A percentile compares a stretch with the other conserved stretches of the same genome.
These are phyloP conservation scores for Rhinoderma darwinii DNA, from an alignment of 2,113 vertebrate genomes.

Conservation along the genomic window DNA sequence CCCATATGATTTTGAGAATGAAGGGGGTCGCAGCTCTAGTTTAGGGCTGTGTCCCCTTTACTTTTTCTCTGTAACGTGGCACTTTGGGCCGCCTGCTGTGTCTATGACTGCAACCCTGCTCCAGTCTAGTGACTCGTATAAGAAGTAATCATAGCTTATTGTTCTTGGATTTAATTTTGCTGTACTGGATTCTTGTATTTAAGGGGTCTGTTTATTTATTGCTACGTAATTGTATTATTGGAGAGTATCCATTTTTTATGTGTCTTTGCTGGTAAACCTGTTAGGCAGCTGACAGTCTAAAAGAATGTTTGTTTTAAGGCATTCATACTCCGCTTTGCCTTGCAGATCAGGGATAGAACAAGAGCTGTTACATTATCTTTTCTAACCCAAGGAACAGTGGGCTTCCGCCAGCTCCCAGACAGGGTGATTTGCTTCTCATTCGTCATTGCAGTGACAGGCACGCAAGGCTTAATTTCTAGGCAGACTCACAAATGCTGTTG, in stretches of 20 bases:
- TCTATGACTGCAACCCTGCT: too few species aligned
- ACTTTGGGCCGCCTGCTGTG: too few species aligned
- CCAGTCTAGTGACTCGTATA: too few species aligned
- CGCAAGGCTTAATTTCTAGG: slow-evolving; percentile 50
- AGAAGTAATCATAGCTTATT: too few species aligned
- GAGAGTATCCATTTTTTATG: not conserved
- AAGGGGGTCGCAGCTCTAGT: too few species aligned
- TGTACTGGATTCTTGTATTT: too few species aligned
- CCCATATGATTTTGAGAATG: too few species aligned
- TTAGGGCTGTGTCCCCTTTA: too few species aligned
- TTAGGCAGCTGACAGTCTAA: not conserved
- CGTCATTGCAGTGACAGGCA: slow-evolving; percentile 49
- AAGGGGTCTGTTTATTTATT: not conserved
- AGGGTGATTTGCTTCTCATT: slow-evolving; percentile 54
- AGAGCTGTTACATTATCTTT: slow-evolving; percentile 48
- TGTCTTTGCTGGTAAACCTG: slow-evolving; percentile 11
- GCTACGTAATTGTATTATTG: slow-evolving; percentile 1
- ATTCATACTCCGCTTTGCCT: slow-evolving; percentile 27
- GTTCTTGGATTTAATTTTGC: too few species aligned
- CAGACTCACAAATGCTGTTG: slow-evolving; percentile 41
- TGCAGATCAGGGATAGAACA: slow-evolving; percentile 5
- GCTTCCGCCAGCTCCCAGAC: slow-evolving; percentile 36
- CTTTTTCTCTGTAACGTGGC: too few species aligned
- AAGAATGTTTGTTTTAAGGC: slow-evolving; percentile 18
- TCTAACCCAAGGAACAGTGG: slow-evolving; percentile 32